Base-by-base conservation (phyloP, 2,113 vertebrate genomes). In the Nothobranchius furzeri region DNA sequence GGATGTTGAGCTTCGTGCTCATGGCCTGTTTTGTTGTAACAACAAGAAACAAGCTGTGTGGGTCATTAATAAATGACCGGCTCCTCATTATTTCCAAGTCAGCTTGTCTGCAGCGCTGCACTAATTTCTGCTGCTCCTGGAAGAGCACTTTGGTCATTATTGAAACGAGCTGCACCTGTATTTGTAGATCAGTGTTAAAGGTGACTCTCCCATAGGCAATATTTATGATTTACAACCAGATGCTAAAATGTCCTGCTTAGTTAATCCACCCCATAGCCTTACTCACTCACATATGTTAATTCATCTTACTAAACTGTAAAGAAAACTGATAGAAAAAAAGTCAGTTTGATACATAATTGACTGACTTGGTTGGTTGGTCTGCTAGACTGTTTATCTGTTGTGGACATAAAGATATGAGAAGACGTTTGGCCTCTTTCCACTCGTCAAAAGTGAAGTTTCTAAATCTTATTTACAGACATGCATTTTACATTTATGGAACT, bases 71-170 rank as follows among this genome's bases (percentile, higher is more conserved):
- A 58, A 42, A 58, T 58, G 42, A 58, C 37, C 42, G 37, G 37
- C 37, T n/a, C 54, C 54, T 58, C 55, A 24, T 43, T 58, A 58
- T 58, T 58, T 20, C 37, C 37, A 58, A 20, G 55, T 43, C 37
- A 24, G 55, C 37, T 17, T 43, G 55, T 58, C 43, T 58, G 37
- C 55, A 42, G 10, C 37, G 20, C 55, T 12, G 37, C 37, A 12
- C 55, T 58, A 58, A 58, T 58, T 58, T 58, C n/a, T n/a, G 55
- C 37, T 24, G 55, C 37, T 58, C 55, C n/a, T 58, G 55, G 55
- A 58, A 58, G 37, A 17, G 6, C 20, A 6, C 48, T 58, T 58
- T 43, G 55, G 37, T 58, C 37, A 43, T 20, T 40, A 58, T 58
- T 42, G 40, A 58, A 15, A 7, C 43, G 40, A 43, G 37, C 37